Base-by-base conservation (phyloP, 2,113 vertebrate species). In the Clarias gariepinus region DNA sequence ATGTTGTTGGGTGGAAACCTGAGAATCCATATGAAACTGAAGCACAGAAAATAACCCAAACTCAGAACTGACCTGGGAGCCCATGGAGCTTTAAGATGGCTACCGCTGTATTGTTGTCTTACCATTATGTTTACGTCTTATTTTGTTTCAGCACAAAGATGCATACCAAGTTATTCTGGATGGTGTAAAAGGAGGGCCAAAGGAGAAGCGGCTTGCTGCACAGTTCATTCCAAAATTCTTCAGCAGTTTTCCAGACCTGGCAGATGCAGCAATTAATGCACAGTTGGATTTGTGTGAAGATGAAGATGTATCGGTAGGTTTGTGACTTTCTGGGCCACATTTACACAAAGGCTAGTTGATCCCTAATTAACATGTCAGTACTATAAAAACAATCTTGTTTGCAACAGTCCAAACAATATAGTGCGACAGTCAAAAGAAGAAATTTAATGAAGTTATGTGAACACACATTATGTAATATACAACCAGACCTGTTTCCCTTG, bases 151-250 rank as follows among this genome's bases (percentile, higher is more conserved):
- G 98, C 97, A 99, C 93, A 99, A 99, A 94, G 97, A 98, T 95
- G 96, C 98, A 0, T 99, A 99, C 91, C 98, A 99, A 78, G 96
- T 94, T 0, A 99, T 99, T 90, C 78, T 99, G 90, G 95, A 98
- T 92, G 98, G 98, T 0, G 98, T 99, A 63, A 99, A 99, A 90
- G 97, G 97, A n/a, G 97, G 97, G 58, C 94, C 97, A 1, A 99
- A 99, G 93, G 98, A 99, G 92, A 99, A 99, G 91, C 96, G 98
- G 63, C 93, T 99, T 89, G 98, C 98, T 61, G 98, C 98, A 60
- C 98, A 99, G 90, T 99, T 99, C 90, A 99, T 99, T 93, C 98
- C 98, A 0, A 99, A 99, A 16, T 99, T 99, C 93, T 99, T 99
- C 93, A 97, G 96, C 91, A 97, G 97, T 95, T 99, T 99, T 89